Evolutionary conservation across 1,140 invertebrate species (phyloP), one percentile per base, ranked within the genome.

Genomic region (Drosophila kepulauana): DNA sequence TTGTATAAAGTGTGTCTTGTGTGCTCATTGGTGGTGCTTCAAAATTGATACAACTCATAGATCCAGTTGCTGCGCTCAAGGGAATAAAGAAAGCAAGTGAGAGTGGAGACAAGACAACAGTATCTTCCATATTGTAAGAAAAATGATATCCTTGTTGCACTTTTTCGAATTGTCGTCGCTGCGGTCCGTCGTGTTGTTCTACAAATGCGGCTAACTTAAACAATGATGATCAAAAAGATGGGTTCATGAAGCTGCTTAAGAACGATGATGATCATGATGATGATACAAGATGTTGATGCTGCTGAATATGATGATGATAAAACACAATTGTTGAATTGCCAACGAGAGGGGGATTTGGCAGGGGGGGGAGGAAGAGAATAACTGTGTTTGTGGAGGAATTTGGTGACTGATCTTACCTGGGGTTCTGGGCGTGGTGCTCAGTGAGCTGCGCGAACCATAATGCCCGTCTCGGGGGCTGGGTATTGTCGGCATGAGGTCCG

Each of bases 401-500:
- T 61, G 20, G 28, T 28, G 45, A 10, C 35, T 57, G 35, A 48
- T 80, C 91, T 92, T 93, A 96, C 96, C 96, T 96, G 95, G 95
- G 90, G 95, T 95, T 87, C 95, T 94, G 88, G 94, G 94, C 89
- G 95, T 95, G 78, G 94, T 93, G 93, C 95, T 95, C 71, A 93
- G 93, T 82, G 91, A 93, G 92, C 92, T 93, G 91, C 81, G 92
- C 92, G 91, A 93, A 91, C 82, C 93, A 86, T 73, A 94, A 89
- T 74, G 93, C 87, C 74, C 94, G 93, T 86, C 96, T 94, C 95
- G 94, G 54, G 95, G 94, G 77, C 96, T 96, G 63, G 97, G 97
- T 93, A 97, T 95, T 76, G 97, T 98, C 69, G 97, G 97, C 93
- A 97, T 97, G 92, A 98, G 93, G 93, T 98, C 97, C 65, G 97